Percentiles rank a stretch among this genome's conserved stretches.
Conservation (phyloP, 2,797 vertebrate genomes). For the Chelidonichthys spinosus region DNA sequence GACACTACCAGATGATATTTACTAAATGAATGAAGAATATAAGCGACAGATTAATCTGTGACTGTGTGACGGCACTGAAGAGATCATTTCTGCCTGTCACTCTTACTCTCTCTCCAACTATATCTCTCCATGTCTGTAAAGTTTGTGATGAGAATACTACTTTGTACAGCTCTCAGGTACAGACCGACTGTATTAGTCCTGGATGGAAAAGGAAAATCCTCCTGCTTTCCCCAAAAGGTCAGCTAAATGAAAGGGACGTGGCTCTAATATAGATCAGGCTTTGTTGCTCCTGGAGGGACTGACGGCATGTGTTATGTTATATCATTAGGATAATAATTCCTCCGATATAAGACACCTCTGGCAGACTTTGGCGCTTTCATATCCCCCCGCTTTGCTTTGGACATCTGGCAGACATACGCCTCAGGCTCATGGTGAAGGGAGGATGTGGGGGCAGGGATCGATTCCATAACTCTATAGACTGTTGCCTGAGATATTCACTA, state of each 20-base stretch:
- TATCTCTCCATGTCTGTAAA: background rate
- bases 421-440: slow-evolving; percentile 50
- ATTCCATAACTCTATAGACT: slow-evolving; percentile 63
- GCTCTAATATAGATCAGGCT: slow-evolving; percentile 52
- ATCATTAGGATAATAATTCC: slow-evolving; percentile 80
- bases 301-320: slow-evolving; percentile 77
- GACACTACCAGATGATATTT: background rate
- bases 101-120: background rate
- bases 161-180: slow-evolving; percentile 8
- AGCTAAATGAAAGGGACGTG: slow-evolving; percentile 54
- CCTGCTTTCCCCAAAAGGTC: slow-evolving; percentile 40
- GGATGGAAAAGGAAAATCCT: slow-evolving; percentile 40
- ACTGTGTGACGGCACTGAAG: background rate
- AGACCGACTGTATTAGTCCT: slow-evolving; percentile 1
- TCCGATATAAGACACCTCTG: slow-evolving; percentile 79
- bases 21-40: background rate
- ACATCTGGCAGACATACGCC: slow-evolving; percentile 86
- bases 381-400: slow-evolving; percentile 55
- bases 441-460: slow-evolving; percentile 74
- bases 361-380: slow-evolving; percentile 68
- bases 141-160: background rate
- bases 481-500: slow-evolving; percentile 58
- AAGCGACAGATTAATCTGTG: background rate
- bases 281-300: slow-evolving; percentile 65
- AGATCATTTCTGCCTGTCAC: background rate